Conservation (phyloP, 2,113 vertebrate genomes). For the Rhea americana region DNA sequence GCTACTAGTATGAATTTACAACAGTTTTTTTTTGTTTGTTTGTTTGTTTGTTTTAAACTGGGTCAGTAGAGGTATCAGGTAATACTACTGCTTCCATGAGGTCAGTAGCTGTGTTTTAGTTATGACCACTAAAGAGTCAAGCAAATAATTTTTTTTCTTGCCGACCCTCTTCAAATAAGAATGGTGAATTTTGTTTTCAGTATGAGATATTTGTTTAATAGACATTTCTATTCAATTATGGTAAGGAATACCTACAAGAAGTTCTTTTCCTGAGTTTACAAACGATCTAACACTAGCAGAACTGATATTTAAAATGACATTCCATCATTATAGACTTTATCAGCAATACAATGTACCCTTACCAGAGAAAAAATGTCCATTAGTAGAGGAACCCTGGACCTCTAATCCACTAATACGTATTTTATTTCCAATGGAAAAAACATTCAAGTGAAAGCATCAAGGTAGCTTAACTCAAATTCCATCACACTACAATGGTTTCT, state of each 20-base stretch:
- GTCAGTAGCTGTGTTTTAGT: background rate
- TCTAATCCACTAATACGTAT: background rate
- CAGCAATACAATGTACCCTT: background rate
- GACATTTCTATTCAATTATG: background rate
- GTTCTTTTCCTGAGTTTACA: background rate
- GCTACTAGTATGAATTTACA: background rate
- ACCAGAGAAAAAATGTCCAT: background rate
- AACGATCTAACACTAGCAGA: background rate
- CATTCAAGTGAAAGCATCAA: background rate
- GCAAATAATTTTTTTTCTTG: background rate
- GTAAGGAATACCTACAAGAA: background rate
- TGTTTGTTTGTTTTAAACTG: background rate
- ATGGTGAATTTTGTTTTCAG: background rate
- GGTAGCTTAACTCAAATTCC: background rate
- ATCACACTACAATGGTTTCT: background rate
- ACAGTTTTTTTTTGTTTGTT: background rate
- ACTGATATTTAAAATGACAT: background rate
- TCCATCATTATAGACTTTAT: background rate
- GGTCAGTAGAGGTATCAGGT: background rate
- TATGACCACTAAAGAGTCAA: background rate
- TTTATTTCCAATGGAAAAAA: background rate
- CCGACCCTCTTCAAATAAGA: background rate
- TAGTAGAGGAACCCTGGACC: background rate
- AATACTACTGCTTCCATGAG: background rate
- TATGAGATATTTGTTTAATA: background rate